These are phyloP conservation scores for Chloropsis hardwickii DNA, from an alignment of 2,113 vertebrate species.

Conservation along the genomic window DNA sequence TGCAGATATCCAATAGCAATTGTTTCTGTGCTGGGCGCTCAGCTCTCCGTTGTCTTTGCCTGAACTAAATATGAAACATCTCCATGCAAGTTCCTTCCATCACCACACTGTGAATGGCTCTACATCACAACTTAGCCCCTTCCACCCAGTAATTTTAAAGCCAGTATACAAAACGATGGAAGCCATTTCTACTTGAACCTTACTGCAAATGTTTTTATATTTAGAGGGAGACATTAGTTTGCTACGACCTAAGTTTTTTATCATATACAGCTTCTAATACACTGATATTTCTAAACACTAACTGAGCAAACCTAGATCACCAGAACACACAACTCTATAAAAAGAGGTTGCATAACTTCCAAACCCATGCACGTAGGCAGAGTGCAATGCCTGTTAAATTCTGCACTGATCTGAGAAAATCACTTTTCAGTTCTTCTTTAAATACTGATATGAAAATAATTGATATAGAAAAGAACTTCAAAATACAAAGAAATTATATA, in stretches of 20 bases:
- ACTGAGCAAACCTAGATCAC: neutral
- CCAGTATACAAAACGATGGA: neutral
- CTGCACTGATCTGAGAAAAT: neutral
- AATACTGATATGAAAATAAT: neutral
- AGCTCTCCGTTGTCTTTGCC: neutral
- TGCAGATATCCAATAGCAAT: neutral
- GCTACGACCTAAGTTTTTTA: neutral
- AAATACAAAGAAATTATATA: neutral
- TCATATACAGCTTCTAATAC: neutral
- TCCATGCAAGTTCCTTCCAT: neutral
- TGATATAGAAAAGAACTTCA: neutral
- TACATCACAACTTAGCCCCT: neutral
- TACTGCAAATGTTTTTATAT: neutral
- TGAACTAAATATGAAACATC: neutral
- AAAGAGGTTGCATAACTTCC: conserved; percentile 41
- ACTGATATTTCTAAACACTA: neutral
- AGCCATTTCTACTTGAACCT: neutral
- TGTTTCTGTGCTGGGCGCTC: neutral
- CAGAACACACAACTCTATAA: conserved; percentile 12
- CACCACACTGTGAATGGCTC: neutral
- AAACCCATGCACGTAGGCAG: conserved; percentile 24
- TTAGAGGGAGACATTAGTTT: neutral
- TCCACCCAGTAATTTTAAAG: neutral
- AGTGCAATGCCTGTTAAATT: conserved; percentile 26
- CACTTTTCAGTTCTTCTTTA: neutral